Evolutionary conservation across 2,797 vertebrate species (phyloP).

Genomic region (Kryptolebias ocellatus): DNA sequence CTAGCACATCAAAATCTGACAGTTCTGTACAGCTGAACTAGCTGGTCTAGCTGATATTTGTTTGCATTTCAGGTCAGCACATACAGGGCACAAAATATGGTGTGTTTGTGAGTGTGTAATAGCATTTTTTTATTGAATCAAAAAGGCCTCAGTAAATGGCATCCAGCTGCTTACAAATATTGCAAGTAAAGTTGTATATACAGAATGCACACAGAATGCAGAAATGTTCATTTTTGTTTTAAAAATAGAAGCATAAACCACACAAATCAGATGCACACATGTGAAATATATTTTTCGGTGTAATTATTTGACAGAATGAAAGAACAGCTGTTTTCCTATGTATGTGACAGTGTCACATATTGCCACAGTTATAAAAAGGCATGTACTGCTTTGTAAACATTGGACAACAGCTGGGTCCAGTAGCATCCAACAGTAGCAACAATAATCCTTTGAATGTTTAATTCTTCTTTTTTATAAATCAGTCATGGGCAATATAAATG

Average conservation of each 20-base stretch:
- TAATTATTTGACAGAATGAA: no score
- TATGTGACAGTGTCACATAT: not conserved
- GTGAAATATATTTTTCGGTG: no score
- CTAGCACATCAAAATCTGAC: slow-evolving; percentile 49
- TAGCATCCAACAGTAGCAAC: no score
- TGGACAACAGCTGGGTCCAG: not conserved
- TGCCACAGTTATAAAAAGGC: not conserved
- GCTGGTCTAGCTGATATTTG: slow-evolving; percentile 46
- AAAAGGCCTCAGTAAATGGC: slow-evolving; percentile 31
- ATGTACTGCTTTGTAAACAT: not conserved
- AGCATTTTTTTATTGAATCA: slow-evolving; percentile 21
- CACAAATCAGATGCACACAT: no score
- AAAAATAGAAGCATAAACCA: no score
- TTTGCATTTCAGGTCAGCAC: slow-evolving; percentile 28
- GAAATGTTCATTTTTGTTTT: not conserved
- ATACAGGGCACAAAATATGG: slow-evolving; percentile 25
- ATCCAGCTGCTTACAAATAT: slow-evolving; percentile 16
- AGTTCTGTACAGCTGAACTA: slow-evolving; percentile 37
- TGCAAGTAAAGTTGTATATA: not conserved
- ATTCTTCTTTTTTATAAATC: no score
- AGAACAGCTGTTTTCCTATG: no score
- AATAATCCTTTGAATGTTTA: no score
- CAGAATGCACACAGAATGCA: not conserved
- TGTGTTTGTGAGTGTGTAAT: slow-evolving; percentile 15
- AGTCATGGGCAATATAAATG: no score